Percentiles rank a stretch among this genome's conserved stretches.
phyloP scores from a whole-genome alignment of 2,113 vertebrate genomes.

The Megaceryle maxima region DNA sequence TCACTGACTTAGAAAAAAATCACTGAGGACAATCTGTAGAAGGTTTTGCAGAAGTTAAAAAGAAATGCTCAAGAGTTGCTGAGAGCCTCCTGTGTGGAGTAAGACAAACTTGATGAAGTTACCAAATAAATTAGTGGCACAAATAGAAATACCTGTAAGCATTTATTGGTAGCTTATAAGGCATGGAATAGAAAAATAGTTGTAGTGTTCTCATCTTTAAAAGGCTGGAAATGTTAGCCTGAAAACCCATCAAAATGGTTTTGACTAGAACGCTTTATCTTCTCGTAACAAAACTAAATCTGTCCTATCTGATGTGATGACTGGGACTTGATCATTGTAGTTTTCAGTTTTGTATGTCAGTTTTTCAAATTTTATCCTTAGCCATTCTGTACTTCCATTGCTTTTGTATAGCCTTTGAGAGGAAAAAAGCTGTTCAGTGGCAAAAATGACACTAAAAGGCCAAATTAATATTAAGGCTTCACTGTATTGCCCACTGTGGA shows the following conservation, averaged over 20 bases:
- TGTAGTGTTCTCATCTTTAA: not conserved
- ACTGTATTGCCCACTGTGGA: not conserved
- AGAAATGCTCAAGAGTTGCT: not conserved
- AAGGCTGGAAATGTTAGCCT: not conserved
- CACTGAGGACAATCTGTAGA: not conserved
- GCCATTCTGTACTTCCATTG: not conserved
- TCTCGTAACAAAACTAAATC: not conserved
- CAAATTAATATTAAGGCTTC: not conserved
- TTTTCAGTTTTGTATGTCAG: not conserved
- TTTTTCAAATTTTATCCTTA: not conserved
- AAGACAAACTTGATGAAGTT: not conserved
- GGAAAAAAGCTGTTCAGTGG: not conserved
- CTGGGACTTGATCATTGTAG: not conserved
- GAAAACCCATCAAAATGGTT: not conserved
- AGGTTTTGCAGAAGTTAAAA: not conserved
- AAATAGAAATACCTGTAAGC: not conserved
- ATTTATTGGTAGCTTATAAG: not conserved
- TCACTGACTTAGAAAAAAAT: not conserved
- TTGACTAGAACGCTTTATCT: not conserved
- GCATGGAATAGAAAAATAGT: not conserved
- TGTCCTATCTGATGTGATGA: not conserved
- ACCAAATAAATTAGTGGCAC: not conserved
- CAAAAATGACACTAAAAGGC: not conserved
- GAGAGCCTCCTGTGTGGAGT: not conserved
- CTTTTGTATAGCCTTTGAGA: not conserved